Base-by-base conservation (phyloP, 2,888 invertebrate genomes). In the Epicampocera succincta region DNA sequence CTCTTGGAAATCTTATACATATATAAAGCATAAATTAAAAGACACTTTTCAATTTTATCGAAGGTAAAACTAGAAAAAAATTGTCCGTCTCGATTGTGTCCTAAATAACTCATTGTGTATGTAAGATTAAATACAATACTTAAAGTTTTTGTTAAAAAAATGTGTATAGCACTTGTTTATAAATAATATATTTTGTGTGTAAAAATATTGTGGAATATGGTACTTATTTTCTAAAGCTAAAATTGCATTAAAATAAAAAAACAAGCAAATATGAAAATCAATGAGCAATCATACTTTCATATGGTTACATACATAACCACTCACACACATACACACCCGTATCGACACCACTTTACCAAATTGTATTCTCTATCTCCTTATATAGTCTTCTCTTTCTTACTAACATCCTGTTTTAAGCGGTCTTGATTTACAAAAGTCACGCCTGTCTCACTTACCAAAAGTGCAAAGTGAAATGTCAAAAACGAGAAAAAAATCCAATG, bases 261-360 rank as follows among this genome's bases (percentile, higher is more conserved):
- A 73, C 46, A 69, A 74, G 58, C 81, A 83, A 74, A 85, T 66
- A 52, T 84, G 85, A 87, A 88, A 88, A 87, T 87, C 87, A 88
- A 87, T 87, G 85, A 85, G 80, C 83, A 85, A 85, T 77, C 81
- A 75, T 69, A 82, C 77, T 77, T 81, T 81, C 63, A 69, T 82
- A 74, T 54, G 81, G 40, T 69, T 69, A 69, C 69, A 69, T 50
- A 76, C 29, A 50, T 56, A 46, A 15, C 17, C 8, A 17, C 54
- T 50, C 50, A 33, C 60, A 50, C 21, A 42, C 33, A 61, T 44
- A 52, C 42, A 68, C 48, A 68, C 42, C 52, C 15, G 29, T 65
- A 52, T 60, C 58, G 56, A 29, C 17, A 48, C 13, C 44, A 42
- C 38, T 78, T 63, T 25, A 25, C 25, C 46, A 56, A 58, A 12